Evolutionary conservation across 2,113 vertebrate species (phyloP), one percentile per base, ranked within the genome.

Genomic region (Cynopterus brachyotis): DNA sequence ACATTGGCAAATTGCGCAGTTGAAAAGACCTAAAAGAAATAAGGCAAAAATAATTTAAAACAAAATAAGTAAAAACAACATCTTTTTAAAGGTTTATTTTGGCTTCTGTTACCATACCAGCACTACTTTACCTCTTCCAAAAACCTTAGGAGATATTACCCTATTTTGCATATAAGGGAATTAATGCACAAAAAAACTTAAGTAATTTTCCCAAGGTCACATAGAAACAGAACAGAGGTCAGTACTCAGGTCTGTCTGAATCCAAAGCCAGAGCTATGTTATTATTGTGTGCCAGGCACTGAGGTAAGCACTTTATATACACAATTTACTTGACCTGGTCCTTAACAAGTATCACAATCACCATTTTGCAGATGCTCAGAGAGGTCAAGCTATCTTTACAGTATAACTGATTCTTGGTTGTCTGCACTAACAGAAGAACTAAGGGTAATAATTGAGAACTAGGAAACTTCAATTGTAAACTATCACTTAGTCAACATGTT

Each of bases 1-100:
- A 97, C 40, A 37, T 10, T 72, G 70, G 72, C 59, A 92, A 80
- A 92, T 24, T 55, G 16, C 0, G 0, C 75, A 95, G 35, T 28
- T 93, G 35, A 26, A 85, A 88, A 59, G 40, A 30, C 60, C 95
- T 97, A 91, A 85, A 95, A 81, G 35, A 88, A 28, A 89, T 55
- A 13, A 70, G 45, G 13, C 3, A 73, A 70, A 95, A 87, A 40
- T 35, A 94, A 79, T 24, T 92, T 72, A 20, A 87, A 79, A 69
- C 13, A 45, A 87, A 75, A 75, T 12, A 47, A 24, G 60, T 24
- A 28, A 80, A 70, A 60, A 32, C 6, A 70, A 85, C 89, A 66
- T n/a, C 24, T 62, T 53, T 72, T 57, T 50, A 94, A 87, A 81
- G n/a, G 28, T 3, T 89, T 89, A 66, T 94, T 94, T 88, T 84